Evolutionary conservation across 2,888 invertebrate genomes (phyloP).

Genomic region (Teleiodes luculella): DNA sequence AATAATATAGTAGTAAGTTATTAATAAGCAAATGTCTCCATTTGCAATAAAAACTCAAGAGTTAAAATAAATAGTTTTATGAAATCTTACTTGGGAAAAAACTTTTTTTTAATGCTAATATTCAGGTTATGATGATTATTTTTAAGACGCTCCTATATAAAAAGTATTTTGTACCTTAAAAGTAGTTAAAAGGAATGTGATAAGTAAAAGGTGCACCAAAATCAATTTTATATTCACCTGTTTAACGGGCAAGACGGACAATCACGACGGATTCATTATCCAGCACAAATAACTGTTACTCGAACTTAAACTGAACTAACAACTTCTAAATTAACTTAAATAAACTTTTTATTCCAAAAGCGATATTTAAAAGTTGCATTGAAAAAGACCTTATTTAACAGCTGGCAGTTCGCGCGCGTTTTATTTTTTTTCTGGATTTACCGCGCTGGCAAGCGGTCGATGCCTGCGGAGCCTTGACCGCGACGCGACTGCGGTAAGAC

Average conservation of each 20-base stretch:
- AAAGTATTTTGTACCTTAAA: too few species aligned
- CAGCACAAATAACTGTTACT: conserved; percentile 70
- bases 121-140: too few species aligned
- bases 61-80: too few species aligned
- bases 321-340: conserved; percentile 24
- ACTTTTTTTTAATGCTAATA: too few species aligned
- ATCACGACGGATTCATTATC: conserved; percentile 73
- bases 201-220: conserved; percentile 25
- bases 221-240: conserved; percentile 68
- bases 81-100: too few species aligned
- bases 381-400: conserved; percentile 49
- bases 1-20: too few species aligned
- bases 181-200: not conserved
- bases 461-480: conserved; percentile 68
- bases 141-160: too few species aligned
- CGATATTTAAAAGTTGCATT: conserved; percentile 18
- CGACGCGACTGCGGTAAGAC: conserved; percentile 65
- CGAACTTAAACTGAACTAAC: conserved; percentile 56
- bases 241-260: conserved; percentile 63
- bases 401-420: conserved; percentile 64
- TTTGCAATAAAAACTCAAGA: too few species aligned
- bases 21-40: too few species aligned
- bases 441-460: conserved; percentile 41
- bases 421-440: conserved; percentile 41
- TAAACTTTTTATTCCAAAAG: conserved; percentile 21